Evolutionary conservation across 2,797 vertebrate species (phyloP), one percentile per base, ranked within the genome.

Genomic region (Falco rusticolus): DNA sequence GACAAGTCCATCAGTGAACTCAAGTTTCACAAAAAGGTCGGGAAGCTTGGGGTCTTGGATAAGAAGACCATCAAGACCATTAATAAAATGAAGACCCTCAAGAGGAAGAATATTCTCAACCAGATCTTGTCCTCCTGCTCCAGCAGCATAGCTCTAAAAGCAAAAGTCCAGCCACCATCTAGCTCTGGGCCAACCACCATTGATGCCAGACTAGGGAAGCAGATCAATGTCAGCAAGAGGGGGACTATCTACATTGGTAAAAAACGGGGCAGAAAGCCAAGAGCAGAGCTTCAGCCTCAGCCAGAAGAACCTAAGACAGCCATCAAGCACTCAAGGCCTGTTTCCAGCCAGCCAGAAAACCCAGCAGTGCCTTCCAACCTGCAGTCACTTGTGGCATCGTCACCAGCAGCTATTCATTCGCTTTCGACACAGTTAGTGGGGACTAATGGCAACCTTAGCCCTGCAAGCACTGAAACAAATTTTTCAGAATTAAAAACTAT

Each of bases 211-310:
- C 96, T 99, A 94, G 99, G 99, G 88, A 99, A 99, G 97, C 99
- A 99, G 98, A 99, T 99, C 87, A 99, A 99, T 28, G 99, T 99
- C 75, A 99, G 99, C 98, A 99, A 99, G 97, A 99, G 99, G 86
- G 99, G 99, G 89, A 99, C 99, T 70, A 99, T 99, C 97, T 99
- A 99, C 96, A 99, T 99, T 18, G 99, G 99, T 95, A 99, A 99
- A 96, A 99, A 99, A 97, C 97, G 99, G 97, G 99, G 99, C 81
- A 98, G 99, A 85, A 99, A 99, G 97, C 99, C 99, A 24, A 98
- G 99, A 97, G 97, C 98, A 83, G 99, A 99, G 97, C 98, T 98
- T 93, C 99, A 99, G 94, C 97, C 98, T 96, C 98, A 98, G 81
- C 95, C 98, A 70, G 98, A 98, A 97, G 98, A 98, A 97, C 98